These are phyloP conservation scores for Patella ulyssiponensis DNA, from an alignment of 2,888 invertebrate genomes.

Conservation along the genomic window DNA sequence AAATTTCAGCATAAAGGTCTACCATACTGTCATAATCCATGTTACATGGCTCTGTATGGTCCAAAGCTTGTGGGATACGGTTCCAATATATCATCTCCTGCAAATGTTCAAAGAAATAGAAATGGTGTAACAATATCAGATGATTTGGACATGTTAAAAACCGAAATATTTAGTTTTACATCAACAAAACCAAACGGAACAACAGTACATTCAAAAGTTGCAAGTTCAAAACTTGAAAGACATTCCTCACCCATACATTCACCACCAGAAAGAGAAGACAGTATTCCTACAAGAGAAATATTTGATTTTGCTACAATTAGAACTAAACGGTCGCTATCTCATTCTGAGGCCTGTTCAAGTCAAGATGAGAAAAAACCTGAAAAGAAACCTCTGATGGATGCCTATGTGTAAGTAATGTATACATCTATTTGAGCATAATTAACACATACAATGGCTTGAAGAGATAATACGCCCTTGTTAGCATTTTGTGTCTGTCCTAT, in stretches of 20 bases:
- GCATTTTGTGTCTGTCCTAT: too few relatives aligned
- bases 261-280: constrained; percentile 1
- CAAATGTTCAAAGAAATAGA: constrained; percentile 49
- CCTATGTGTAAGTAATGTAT: not conserved
- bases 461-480: too few relatives aligned
- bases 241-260: not conserved
- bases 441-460: too few relatives aligned
- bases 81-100: constrained; percentile 62
- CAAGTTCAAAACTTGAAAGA: not conserved
- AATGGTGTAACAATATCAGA: constrained; percentile 5
- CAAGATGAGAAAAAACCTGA: not conserved
- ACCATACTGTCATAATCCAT: constrained; percentile 88
- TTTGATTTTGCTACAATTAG: constrained; percentile 1
- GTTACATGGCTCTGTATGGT: constrained; percentile 86
- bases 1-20: constrained; percentile 82
- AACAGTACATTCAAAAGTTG: not conserved
- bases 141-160: constrained; percentile 25
- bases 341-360: not conserved
- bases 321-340: not conserved
- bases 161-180: constrained; percentile 31
- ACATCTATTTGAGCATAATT: too few relatives aligned
- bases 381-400: not conserved
- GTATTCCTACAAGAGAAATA: constrained; percentile 1
- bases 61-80: constrained; percentile 88
- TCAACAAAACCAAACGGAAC: not conserved